Conservation (phyloP, 2,113 vertebrate species). For the Mesocricetus auratus region DNA sequence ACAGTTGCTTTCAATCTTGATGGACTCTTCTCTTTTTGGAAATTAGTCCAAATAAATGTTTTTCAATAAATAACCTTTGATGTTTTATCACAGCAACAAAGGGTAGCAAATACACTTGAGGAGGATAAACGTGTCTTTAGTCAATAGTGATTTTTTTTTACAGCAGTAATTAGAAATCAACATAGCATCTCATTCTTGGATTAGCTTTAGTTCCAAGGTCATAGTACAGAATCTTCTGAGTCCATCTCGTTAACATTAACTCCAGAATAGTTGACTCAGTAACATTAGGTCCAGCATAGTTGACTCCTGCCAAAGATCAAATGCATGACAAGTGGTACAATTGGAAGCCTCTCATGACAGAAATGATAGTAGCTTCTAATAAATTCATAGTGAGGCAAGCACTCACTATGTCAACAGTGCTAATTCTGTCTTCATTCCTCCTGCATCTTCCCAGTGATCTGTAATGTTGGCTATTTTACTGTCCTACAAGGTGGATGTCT, state of each 20-base stretch:
- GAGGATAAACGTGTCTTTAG: not conserved
- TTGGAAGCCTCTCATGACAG: constrained; percentile 4
- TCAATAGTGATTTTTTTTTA: not conserved
- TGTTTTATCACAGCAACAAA: not conserved
- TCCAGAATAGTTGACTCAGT: not conserved
- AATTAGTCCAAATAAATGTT: not conserved
- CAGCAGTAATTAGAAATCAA: not conserved
- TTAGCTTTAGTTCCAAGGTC: not conserved
- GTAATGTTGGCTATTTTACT: not conserved
- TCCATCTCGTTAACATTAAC: not conserved
- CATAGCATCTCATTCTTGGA: not conserved
- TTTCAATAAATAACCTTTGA: not conserved
- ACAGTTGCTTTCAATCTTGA: not conserved
- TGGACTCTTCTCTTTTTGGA: not conserved
- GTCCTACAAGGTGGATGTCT: not conserved
- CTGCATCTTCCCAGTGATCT: not conserved
- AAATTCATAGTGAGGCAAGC: constrained; percentile 32
- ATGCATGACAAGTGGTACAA: not conserved
- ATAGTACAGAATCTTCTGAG: not conserved
- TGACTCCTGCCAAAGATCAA: not conserved
- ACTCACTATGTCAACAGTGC: not conserved
- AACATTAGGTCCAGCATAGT: not conserved
- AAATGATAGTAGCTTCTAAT: not conserved
- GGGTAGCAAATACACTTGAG: not conserved
- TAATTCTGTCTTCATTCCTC: not conserved